A percentile compares a stretch with the other conserved stretches of the same genome.
Conservation (phyloP, 2,888 invertebrate genomes). For the Apamea epomidion region DNA sequence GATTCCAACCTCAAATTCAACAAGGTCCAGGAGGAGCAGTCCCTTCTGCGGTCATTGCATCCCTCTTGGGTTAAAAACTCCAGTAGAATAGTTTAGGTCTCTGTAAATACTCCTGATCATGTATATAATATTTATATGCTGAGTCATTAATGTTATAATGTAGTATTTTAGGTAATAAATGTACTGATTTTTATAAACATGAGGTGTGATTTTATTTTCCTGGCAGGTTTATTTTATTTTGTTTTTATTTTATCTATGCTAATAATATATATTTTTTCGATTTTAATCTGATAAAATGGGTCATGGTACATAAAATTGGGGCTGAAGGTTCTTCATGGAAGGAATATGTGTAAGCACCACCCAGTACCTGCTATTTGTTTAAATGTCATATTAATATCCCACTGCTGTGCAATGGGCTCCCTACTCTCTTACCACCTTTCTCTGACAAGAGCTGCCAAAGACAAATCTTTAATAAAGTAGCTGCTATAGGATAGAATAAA, state of each 20-base stretch:
- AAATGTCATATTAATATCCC: too few species aligned
- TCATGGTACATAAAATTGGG: neutral
- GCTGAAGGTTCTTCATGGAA: neutral
- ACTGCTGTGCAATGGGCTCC: too few species aligned
- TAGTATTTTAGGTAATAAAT: constrained; percentile 57
- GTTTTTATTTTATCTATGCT: neutral
- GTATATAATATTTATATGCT: constrained; percentile 89
- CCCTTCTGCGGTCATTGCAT: constrained; percentile 81
- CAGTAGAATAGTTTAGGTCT: constrained; percentile 60
- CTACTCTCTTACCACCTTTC: too few species aligned
- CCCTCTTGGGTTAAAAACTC: constrained; percentile 81
- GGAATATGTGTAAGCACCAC: neutral
- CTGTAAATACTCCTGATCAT: constrained; percentile 76
- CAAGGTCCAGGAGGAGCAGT: constrained; percentile 84
- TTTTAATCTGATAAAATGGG: neutral
- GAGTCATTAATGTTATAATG: constrained; percentile 65
- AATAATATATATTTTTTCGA: neutral
- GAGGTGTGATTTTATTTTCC: constrained; percentile 21
- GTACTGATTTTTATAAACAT: constrained; percentile 36
- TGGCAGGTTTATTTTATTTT: neutral
- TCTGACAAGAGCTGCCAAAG: too few species aligned
- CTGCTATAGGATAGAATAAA: neutral
- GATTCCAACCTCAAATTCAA: constrained; percentile 86
- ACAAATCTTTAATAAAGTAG: too few species aligned
- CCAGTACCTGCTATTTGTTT: neutral